Evolutionary conservation across 2,888 invertebrate genomes (phyloP).

Genomic region (Drosophila macrothrix): DNA sequence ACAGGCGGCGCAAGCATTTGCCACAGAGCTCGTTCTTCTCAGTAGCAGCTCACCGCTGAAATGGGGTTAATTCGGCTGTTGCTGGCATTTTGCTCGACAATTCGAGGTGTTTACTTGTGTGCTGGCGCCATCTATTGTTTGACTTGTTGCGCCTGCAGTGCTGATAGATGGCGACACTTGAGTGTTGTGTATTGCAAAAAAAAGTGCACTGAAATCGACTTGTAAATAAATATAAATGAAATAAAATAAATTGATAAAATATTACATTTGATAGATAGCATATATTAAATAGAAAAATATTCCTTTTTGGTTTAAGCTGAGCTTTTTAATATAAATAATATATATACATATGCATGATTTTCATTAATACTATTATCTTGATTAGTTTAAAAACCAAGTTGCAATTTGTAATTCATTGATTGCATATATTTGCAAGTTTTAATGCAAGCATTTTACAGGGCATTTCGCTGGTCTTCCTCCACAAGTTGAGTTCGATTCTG

Average conservation of each 20-base stretch:
- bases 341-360: not conserved
- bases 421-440: not conserved
- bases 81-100: not conserved
- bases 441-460: constrained; percentile 16
- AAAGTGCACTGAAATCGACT: not conserved
- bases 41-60: not conserved
- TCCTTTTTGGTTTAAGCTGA: not conserved
- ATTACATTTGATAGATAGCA: not conserved
- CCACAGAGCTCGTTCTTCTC: constrained; percentile 23
- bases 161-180: constrained; percentile 35
- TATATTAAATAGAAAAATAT: not conserved
- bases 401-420: not conserved
- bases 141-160: constrained; percentile 6
- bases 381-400: not conserved
- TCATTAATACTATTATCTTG: not conserved
- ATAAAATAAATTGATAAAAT: not conserved
- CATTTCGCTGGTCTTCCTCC: not conserved
- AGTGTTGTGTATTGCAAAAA: not conserved
- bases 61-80: constrained; percentile 3
- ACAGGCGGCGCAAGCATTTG: constrained; percentile 7
- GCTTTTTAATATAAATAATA: not conserved
- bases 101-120: not conserved
- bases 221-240: not conserved
- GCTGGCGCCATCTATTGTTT: constrained; percentile 37
- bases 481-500: no score